Base-by-base conservation (phyloP, 2,888 invertebrate species). In the Tolmerus cingulatus region DNA sequence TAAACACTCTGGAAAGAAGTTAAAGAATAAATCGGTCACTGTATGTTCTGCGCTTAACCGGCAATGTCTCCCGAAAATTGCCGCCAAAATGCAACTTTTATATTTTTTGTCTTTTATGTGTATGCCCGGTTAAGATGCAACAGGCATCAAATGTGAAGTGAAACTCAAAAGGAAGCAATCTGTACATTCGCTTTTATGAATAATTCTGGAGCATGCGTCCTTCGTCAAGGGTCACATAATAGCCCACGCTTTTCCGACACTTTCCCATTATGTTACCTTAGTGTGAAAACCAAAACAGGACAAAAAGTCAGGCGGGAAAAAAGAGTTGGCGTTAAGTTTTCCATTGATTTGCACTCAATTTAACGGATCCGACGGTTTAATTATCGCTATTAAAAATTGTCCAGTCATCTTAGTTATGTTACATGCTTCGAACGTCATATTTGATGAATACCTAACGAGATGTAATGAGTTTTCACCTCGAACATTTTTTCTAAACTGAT, bases 331-430 rank as follows among this genome's bases (percentile, higher is more conserved):
- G 55, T 57, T 19, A 66, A 82, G 82, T 82, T 82, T 82, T 82
- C 74, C 86, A 57, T 78, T 86, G 77, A 86, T 78, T 78, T 86
- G 77, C 57, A 86, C 77, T 86, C 86, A 86, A 86, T 86, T 86
- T 78, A 78, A 40, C 55, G 12, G 74, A 46, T 43, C 30, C 19
- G 74, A 85, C 85, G 55, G 43, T 85, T 85, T 85, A 85, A 85
- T 85, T 85, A 46, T 82, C 23, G 57, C 34, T 57, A 82, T 82
- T 82, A 82, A 30, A 82, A 82, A 82, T 82, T 82, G 82, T 57
- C 57, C 82, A 37, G 51, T 82, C 19, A 57, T 57, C 82, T 82
- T 57, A 82, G 51, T 82, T 51, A 57, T 51, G 23, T 46, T 46
- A 51, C 51, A 23, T 43, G 43, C 30, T 23, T 66, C 23, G 37